Evolutionary conservation across 2,888 invertebrate genomes (phyloP).

Genomic region (Nephrotoma guestfalica): DNA sequence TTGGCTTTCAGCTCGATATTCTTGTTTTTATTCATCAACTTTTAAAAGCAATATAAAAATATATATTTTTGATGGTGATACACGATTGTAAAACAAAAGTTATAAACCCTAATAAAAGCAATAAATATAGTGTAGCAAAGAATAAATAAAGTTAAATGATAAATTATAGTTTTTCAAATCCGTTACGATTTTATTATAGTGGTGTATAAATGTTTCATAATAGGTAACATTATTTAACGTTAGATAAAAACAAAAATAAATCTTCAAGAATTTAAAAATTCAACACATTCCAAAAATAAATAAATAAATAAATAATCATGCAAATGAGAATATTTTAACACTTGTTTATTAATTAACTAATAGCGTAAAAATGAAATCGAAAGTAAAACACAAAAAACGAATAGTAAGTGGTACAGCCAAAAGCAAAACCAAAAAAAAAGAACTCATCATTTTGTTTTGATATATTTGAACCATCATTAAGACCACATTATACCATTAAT

Average conservation of each 20-base stretch:
- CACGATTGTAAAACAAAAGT: neutral
- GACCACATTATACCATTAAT: neutral
- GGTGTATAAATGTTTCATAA: neutral
- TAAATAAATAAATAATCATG: neutral
- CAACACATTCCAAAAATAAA: neutral
- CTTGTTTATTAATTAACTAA: neutral
- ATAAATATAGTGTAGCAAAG: neutral
- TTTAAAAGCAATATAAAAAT: neutral
- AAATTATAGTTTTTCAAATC: neutral
- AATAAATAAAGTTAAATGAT: neutral
- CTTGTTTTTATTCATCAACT: neutral
- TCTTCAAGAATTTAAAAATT: neutral
- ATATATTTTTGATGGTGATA: neutral
- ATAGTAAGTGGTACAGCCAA: neutral
- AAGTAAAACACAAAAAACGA: neutral
- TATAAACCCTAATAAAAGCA: neutral
- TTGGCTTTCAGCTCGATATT: neutral
- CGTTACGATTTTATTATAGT: neutral
- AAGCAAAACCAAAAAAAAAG: neutral
- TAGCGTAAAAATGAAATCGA: neutral
- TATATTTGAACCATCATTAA: neutral
- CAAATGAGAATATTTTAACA: neutral
- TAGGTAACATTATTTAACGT: neutral
- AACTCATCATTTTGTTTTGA: neutral
- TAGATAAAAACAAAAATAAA: neutral